Base-by-base conservation (phyloP, 2,888 invertebrate species). In the Pteria penguin region DNA sequence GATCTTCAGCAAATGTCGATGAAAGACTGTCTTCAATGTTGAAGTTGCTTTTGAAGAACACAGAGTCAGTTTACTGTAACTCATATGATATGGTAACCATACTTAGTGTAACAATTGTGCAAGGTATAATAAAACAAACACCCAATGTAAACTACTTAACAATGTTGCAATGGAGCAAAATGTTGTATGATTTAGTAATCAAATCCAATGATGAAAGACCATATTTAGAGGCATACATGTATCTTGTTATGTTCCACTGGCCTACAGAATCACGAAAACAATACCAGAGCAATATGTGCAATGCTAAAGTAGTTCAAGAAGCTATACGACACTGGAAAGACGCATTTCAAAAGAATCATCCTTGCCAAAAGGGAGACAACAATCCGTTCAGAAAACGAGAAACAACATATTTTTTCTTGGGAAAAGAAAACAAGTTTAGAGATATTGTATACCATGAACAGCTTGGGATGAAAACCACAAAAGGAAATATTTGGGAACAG, bases 391-490 rank as follows among this genome's bases (percentile, higher is more conserved):
- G 76, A 58, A 81, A 82, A 65, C 82, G 81, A 52, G 86, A 83
- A 11, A 85, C 84, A 31, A 85, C 86, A 11, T 79, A 84, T n/a
- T 86, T 84, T 71, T 86, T 85, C 57, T 76, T 87, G 0, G 84
- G 84, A 29, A 78, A 83, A 58, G 86, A 83, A 4, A 60, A 66
- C 1, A 82, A 72, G 18, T 68, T 80, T 60, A 58, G 71, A 0
- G 80, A 79, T 22, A 74, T 83, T 36, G 75, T 80, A 11, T 78
- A 76, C 61, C 82, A 76, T 55, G 76, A 77, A 55, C 78, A 83
- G 33, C 36, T 85, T 1, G 58, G 55, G 22, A 74, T 60, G 24
- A 66, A 69, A 61, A 57, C 60, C 14, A 55, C 62, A 24, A 81
- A 80, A 2, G 82, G 78, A 26, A 72, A 61, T 26, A 67, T 82